Base-by-base conservation (phyloP, 2,888 invertebrate genomes). In the Andricus curvator region DNA sequence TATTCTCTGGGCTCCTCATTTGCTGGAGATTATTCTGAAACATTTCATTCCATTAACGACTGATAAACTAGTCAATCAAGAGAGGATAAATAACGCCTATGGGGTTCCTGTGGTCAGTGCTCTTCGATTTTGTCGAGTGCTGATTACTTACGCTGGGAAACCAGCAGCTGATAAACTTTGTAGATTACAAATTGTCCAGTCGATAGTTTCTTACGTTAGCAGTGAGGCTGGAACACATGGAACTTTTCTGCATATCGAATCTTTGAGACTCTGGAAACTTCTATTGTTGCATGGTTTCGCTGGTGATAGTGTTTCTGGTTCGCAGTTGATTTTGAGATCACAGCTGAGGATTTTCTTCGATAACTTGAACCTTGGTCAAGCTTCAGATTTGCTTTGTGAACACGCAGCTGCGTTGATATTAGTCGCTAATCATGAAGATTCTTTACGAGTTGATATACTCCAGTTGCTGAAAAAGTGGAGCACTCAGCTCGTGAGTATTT, bases 81-180 rank as follows among this genome's bases (percentile, higher is more conserved):
- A 83, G 65, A 64, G 70, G 2, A 81, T 81, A 65, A 89, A 89
- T 82, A 93, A 90, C 89, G 94, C 93, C 78, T 96, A 97, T 90
- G 95, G 95, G 8, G 94, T 95, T 85, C 97, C 97, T 4, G 93
- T 97, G 82, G 91, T 95, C 78, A 93, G 95, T 77, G 96, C 96
- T 13, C 90, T 98, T 25, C 97, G 96, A 90, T 93, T 98, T 6
- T 92, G 97, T 56, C 94, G 97, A 86, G 93, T 97, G 78, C 91
- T 98, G 48, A 94, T 96, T 44, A 94, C 87, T 85, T 86, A 92
- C 84, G 87, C 86, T 88, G 90, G 89, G 66, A 89, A 82, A 83
- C 87, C 91, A 84, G 82, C 90, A 77, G 85, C 88, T 85, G 85
- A 88, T 13, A 88, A 84, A 84, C 83, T 92, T 20, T 81, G 87